Conservation (phyloP, 2,797 vertebrate species). For the Netta rufina region DNA sequence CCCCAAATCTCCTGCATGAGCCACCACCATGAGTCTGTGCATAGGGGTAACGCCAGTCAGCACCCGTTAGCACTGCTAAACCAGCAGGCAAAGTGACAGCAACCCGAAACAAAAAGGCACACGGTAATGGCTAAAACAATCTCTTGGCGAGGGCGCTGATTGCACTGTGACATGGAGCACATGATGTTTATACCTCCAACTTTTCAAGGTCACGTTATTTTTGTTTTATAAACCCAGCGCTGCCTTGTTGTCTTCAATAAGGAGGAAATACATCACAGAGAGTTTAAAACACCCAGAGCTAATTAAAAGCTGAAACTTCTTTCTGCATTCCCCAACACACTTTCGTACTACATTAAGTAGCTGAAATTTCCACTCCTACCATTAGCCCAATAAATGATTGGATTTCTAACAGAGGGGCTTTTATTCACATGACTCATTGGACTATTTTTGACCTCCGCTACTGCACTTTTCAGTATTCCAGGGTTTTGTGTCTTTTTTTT, state of each 20-base stretch:
- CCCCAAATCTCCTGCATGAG: background rate
- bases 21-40: fast-evolving
- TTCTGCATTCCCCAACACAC: background rate
- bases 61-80: fast-evolving
- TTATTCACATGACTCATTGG: too few species aligned
- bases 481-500: background rate
- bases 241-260: background rate
- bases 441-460: background rate
- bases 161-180: fast-evolving
- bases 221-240: background rate
- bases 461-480: background rate
- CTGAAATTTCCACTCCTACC: background rate
- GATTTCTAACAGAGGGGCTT: background rate
- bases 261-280: background rate
- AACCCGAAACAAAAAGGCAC: background rate
- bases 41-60: fast-evolving
- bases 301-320: background rate
- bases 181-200: fast-evolving
- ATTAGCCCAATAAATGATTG: background rate
- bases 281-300: background rate
- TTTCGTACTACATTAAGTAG: background rate
- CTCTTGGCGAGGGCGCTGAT: background rate
- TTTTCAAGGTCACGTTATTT: background rate
- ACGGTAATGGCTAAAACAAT: fast-evolving
- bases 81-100: background rate